Evolutionary conservation across 92 coral and sea anemone species (phyloP).

Genomic region (Micromussa lordhowensis): DNA sequence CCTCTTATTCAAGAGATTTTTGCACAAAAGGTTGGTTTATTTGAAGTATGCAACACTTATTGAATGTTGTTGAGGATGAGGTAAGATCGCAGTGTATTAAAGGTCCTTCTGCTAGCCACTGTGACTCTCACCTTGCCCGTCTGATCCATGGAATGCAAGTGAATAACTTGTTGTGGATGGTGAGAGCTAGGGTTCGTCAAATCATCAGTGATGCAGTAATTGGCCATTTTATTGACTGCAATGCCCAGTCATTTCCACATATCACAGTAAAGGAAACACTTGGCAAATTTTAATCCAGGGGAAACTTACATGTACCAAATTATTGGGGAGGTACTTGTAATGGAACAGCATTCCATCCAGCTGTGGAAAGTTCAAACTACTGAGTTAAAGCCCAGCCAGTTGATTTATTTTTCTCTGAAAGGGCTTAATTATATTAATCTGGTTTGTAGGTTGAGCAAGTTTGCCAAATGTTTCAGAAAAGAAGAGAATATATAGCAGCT

Average conservation of each 20-base stretch:
- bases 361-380: too few relatives aligned
- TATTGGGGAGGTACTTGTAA: too few relatives aligned
- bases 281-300: too few relatives aligned
- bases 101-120: neutral
- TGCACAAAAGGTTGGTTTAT: slow-evolving; percentile 67
- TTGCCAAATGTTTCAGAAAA: slow-evolving; percentile 68
- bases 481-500: slow-evolving; percentile 84
- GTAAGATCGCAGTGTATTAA: neutral
- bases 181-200: too few relatives aligned
- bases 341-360: too few relatives aligned
- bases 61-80: neutral
- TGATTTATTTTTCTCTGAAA: neutral
- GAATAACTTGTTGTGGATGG: too few relatives aligned
- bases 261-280: too few relatives aligned
- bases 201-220: too few relatives aligned
- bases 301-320: too few relatives aligned
- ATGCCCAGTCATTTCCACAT: too few relatives aligned
- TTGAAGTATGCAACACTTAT: neutral
- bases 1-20: slow-evolving; percentile 73
- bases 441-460: slow-evolving; percentile 80
- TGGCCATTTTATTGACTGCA: too few relatives aligned
- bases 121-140: neutral
- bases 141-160: neutral
- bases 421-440: neutral
- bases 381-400: too few relatives aligned